Base-by-base conservation (phyloP, 2,113 vertebrate genomes). In the Ceratotherium simum region DNA sequence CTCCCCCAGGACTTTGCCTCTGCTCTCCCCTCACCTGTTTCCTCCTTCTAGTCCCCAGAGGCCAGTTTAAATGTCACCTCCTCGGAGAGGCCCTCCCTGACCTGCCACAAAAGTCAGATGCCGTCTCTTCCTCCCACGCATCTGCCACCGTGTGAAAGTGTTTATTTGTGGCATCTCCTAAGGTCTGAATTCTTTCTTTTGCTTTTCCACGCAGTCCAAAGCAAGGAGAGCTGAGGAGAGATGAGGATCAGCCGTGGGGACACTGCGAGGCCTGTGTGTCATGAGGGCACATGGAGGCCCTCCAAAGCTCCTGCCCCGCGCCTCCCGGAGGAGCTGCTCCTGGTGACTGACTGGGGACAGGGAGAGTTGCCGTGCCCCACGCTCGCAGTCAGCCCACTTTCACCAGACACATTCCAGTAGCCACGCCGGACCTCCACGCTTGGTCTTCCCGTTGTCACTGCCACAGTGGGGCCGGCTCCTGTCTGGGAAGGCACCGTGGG, bases 401-500 rank as follows among this genome's bases (percentile, higher is more conserved):
- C 58, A 23, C 29, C 23, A 48, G 65, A 56, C 13, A 4, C 4
- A 0, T 56, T 36, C 29, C 54, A 67, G 1, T 17, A 31, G 51
- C 27, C 33, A n/a, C n/a, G 29, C 31, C 39, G 8, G 48, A 67
- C 48, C 27, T 21, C 36, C 33, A 5, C 0, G 1, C 39, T 33
- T 5, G 16, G 69, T 12, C 78, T 39, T 60, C 4, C 4, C 0
- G 0, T 58, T 21, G 31, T 39, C 67, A 48, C 5, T 27, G 23
- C n/a, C 46, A 12, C 48, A 2, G 17, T 14, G 25, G 58, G 56
- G 48, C 56, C 18, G 0, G 21, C 12, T 39, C 11, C 75, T 5
- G 9, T 16, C 48, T 39, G 29, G 8, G 48, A 48, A 67, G 81
- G 20, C 0, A 0, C 16, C 0, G 0, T 21, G 69, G 33, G 16